These are phyloP conservation scores for Hippopotamus amphibius DNA, from an alignment of 2,113 vertebrate genomes.

Conservation along the genomic window DNA sequence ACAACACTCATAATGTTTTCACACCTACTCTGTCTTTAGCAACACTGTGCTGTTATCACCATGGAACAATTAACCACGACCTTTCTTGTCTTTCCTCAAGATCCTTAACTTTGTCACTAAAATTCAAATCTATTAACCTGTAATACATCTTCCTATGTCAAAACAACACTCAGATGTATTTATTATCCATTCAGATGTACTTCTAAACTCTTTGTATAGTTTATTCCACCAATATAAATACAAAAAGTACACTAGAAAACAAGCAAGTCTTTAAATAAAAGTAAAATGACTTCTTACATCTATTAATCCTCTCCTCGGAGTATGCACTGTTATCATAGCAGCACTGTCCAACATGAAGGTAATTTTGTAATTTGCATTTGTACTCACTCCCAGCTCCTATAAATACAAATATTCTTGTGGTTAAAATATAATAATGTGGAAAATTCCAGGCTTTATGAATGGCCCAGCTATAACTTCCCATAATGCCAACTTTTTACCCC, in stretches of 20 bases:
- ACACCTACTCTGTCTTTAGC: background rate
- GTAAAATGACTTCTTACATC: conserved; percentile 88
- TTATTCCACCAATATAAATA: background rate
- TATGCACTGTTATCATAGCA: conserved; percentile 99
- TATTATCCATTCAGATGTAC: background rate
- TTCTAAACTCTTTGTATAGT: conserved; percentile 33
- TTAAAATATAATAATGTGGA: conserved; percentile 41
- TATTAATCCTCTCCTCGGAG: conserved; percentile 96
- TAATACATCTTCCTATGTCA: conserved; percentile 38
- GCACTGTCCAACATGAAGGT: conserved; percentile 99
- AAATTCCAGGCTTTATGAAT: conserved; percentile 25
- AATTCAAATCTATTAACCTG: conserved; percentile 3
- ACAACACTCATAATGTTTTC: conserved; percentile 16
- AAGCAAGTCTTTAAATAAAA: conserved; percentile 4
- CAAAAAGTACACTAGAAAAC: background rate
- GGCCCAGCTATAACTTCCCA: conserved; percentile 4
- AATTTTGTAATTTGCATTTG: conserved; percentile 98
- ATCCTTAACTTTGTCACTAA: conserved; percentile 35
- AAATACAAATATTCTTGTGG: conserved; percentile 64
- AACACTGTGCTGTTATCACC: background rate
- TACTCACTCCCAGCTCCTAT: conserved; percentile 98
- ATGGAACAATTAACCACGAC: background rate
- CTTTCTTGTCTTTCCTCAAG: background rate
- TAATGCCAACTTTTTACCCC: background rate
- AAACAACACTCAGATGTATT: conserved; percentile 30